Evolutionary conservation across 2,113 vertebrate genomes (phyloP).

Genomic region (Taurulus bubalis): DNA sequence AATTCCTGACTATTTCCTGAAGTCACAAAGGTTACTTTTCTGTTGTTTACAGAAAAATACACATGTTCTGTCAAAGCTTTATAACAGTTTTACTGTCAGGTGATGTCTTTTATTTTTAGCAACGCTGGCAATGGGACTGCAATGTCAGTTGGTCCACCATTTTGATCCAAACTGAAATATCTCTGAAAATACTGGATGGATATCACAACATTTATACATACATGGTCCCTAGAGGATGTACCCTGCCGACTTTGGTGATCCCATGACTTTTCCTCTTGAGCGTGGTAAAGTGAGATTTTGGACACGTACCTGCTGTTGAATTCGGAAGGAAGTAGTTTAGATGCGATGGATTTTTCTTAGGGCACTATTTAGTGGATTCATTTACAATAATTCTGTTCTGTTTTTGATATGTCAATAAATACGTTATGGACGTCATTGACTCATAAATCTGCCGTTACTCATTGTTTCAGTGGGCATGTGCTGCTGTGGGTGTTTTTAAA

Average conservation of each 20-base stretch:
- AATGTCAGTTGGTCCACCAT: not conserved
- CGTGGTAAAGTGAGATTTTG: not conserved
- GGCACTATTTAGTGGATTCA: not conserved
- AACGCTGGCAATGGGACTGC: not conserved
- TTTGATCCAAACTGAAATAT: not conserved
- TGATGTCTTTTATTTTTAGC: not conserved
- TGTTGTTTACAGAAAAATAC: not conserved
- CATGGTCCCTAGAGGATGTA: not conserved
- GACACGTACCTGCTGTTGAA: not conserved
- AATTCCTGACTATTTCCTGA: not conserved
- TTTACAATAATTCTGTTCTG: not conserved
- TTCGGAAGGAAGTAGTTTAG: not conserved
- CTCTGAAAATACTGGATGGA: not conserved
- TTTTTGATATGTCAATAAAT: slow-evolving; percentile 13
- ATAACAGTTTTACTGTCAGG: not conserved
- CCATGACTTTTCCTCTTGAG: not conserved
- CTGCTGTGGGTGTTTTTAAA: slow-evolving; percentile 2
- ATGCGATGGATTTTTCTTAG: not conserved
- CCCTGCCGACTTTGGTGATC: not conserved
- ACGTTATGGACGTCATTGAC: not conserved
- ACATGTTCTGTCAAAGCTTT: not conserved
- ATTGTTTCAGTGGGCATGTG: not conserved
- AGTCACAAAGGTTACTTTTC: not conserved
- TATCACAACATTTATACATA: not conserved
- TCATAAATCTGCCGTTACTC: not conserved